Conservation (phyloP, 2,113 vertebrate species). For the Protomyctophum bolini region DNA sequence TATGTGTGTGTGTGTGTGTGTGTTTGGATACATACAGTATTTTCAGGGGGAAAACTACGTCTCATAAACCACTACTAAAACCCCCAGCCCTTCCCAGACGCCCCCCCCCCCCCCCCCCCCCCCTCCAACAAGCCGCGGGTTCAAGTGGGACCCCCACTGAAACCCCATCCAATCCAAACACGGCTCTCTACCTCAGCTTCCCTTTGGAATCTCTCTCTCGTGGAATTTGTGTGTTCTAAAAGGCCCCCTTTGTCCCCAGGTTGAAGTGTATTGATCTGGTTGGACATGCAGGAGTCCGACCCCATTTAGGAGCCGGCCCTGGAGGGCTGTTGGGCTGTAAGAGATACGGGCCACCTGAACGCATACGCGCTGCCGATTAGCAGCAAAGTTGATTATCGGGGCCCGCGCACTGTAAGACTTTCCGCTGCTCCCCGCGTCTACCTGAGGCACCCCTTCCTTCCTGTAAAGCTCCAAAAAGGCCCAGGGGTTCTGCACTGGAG, state of each 20-base stretch:
- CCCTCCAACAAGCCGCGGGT: no score
- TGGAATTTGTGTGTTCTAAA: slow-evolving; percentile 59
- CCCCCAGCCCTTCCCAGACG: no score
- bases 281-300: slow-evolving; percentile 35
- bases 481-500: slow-evolving; percentile 9
- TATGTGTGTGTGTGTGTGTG: no score
- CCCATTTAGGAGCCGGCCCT: slow-evolving; percentile 27
- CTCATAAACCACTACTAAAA: no score
- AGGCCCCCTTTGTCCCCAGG: slow-evolving; percentile 59
- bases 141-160: slow-evolving; percentile 17
- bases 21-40: background rate
- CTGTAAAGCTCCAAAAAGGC: slow-evolving; percentile 28
- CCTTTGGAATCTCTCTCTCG: slow-evolving; percentile 35
- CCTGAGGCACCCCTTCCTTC: slow-evolving; percentile 33
- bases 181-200: slow-evolving; percentile 43
- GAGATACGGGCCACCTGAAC: slow-evolving; percentile 45
- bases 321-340: slow-evolving; percentile 46
- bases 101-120: no score
- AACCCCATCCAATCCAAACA: slow-evolving; percentile 73
- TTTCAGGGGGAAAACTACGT: slow-evolving; percentile 11
- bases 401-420: slow-evolving; percentile 14
- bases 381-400: slow-evolving; percentile 27
- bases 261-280: slow-evolving; percentile 41
- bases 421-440: slow-evolving; percentile 14
- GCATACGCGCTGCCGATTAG: slow-evolving; percentile 25